Percentiles rank a stretch among this genome's conserved stretches.
These are phyloP conservation scores for Hirudo medicinalis DNA, from an alignment of 1,140 invertebrate species.

Conservation along the genomic window DNA sequence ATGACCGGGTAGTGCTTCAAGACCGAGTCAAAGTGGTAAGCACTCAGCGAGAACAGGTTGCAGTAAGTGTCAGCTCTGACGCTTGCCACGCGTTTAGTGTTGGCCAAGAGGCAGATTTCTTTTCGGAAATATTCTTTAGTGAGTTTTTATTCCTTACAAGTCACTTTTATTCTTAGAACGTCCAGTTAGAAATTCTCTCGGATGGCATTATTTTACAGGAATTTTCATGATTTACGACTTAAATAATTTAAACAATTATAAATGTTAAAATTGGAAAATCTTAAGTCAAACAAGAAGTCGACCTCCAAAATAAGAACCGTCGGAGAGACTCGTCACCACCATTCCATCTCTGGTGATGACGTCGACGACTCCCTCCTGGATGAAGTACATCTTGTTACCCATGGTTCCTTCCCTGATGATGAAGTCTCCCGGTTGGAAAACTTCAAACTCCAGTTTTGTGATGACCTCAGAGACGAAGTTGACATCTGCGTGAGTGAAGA, in stretches of 20 bases:
- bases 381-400: conserved; percentile 92
- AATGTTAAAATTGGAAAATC: too few species aligned
- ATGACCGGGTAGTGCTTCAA: conserved; percentile 94
- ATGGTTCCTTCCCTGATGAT: conserved; percentile 57
- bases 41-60: conserved; percentile 90
- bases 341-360: conserved; percentile 74
- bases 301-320: conserved; percentile 86
- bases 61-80: conserved; percentile 95
- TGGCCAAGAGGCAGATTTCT: conserved; percentile 83
- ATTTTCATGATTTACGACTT: too few species aligned
- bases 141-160: too few species aligned
- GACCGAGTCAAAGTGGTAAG: conserved; percentile 91
- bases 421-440: conserved; percentile 66
- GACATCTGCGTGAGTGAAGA: conserved; percentile 88
- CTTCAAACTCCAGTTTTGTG: conserved; percentile 87
- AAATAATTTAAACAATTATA: too few species aligned
- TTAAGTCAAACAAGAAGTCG: neutral
- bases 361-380: conserved; percentile 89
- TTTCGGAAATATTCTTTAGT: conserved; percentile 23
- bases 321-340: conserved; percentile 79
- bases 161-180: too few species aligned
- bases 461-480: conserved; percentile 92
- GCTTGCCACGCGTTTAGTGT: conserved; percentile 82
- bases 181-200: neutral
- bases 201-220: neutral